Conservation (phyloP, 2,797 vertebrate genomes). For the Lagorchestes hirsutus region DNA sequence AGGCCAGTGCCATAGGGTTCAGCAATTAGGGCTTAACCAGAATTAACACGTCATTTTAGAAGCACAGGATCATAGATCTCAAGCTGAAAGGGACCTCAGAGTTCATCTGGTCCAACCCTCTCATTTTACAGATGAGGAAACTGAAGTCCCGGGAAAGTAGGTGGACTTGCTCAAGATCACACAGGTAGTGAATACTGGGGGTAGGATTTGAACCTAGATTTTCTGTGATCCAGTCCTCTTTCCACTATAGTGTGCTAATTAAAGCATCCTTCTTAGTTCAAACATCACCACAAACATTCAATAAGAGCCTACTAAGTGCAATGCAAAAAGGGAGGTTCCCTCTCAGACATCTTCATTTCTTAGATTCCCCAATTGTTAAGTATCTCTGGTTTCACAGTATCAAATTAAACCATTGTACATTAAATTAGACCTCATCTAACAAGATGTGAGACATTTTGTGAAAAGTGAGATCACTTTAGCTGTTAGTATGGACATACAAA, state of each 20-base stretch:
- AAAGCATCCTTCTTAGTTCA: constrained; percentile 37
- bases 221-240: background rate
- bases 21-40: background rate
- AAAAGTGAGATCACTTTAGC: background rate
- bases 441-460: constrained; percentile 11
- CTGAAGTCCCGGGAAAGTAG: background rate
- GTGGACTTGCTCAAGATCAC: background rate
- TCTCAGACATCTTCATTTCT: background rate
- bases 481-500: background rate
- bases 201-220: background rate
- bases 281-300: constrained; percentile 23
- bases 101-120: background rate
- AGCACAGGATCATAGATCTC: background rate
- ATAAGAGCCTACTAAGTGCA: background rate
- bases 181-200: background rate
- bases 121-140: background rate
- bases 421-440: constrained; percentile 31
- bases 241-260: background rate
- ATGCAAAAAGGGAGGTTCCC: background rate
- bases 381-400: background rate
- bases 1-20: background rate
- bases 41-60: background rate
- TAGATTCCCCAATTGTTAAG: background rate
- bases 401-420: constrained; percentile 9
- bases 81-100: background rate